Conservation (phyloP, 2,797 vertebrate species). For the Muraenolepis orangiensis region DNA sequence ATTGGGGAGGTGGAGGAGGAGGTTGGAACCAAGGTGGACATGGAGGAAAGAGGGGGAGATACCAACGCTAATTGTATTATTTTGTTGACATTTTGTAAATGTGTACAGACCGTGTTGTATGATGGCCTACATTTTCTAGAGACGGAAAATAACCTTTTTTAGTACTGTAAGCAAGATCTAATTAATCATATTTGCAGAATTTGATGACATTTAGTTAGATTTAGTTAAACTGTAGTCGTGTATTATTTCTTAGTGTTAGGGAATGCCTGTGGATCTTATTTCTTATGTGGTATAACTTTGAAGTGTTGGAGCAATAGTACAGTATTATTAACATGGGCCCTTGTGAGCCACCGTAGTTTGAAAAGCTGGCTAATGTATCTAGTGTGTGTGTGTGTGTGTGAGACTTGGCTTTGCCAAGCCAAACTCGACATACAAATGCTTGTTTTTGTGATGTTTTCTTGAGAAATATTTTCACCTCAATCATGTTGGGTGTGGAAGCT, state of each 20-base stretch:
- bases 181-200: neutral
- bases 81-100: slow-evolving; percentile 5
- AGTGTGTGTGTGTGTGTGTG: too few relatives aligned
- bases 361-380: neutral
- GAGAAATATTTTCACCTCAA: neutral
- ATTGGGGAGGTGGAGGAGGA: slow-evolving; percentile 33
- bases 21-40: slow-evolving; percentile 73
- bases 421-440: neutral
- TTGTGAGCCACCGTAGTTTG: neutral
- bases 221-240: neutral
- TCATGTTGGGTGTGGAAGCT: neutral
- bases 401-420: neutral
- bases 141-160: neutral
- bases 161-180: neutral
- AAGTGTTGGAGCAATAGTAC: neutral
- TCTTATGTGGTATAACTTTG: neutral
- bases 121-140: slow-evolving; percentile 1
- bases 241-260: neutral
- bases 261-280: neutral
- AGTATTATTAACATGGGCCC: neutral
- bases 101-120: slow-evolving; percentile 6
- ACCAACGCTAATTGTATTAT: slow-evolving; percentile 49
- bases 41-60: slow-evolving; percentile 63
- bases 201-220: neutral
- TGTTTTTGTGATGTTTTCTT: neutral